Base-by-base conservation (phyloP, 2,888 invertebrate species). In the Aethes cnicana region DNA sequence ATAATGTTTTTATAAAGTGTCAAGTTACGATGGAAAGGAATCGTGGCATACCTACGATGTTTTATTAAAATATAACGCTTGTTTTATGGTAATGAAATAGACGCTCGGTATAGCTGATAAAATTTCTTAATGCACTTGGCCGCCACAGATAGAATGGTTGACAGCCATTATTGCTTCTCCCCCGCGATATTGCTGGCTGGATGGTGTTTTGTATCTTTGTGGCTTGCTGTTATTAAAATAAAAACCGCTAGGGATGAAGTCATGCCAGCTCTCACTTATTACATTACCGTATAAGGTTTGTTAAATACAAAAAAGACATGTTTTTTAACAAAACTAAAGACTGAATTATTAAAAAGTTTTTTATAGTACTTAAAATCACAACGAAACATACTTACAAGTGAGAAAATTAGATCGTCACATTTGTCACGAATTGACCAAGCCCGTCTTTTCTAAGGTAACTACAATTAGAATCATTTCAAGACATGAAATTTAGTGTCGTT, bases 91-190 rank as follows among this genome's bases (percentile, higher is more conserved):
- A 73, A 68, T 65, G 62, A 72, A 68, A 71, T 67, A 65, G 63
- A 69, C 60, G 59, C 64, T 61, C 61, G 62, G 62, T 57, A 58
- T 64, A 57, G 63, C 62, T 63, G 68, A 49, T 65, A 72, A 52
- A 52, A 52, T 73, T 72, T 72, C 68, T 68, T 72, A 73, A 75
- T 74, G 71, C 68, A 69, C 69, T 67, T 61, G 63, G 58, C 62
- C 62, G 65, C 58, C 63, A 67, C 68, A 66, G 70, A 70, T 73
- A 67, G 68, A 72, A 72, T 70, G 64, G 64, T 57, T 57, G 59
- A 65, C 64, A 59, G 61, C 66, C 64, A 63, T 72, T 72, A 68
- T 73, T 69, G 63, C 72, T 64, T 69, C 58, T 47, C 56, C 58
- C 58, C 60, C 57, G 56, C 59, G 56, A 59, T 53, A 63, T 56